A percentile compares a stretch with the other conserved stretches of the same genome.
Evolutionary conservation across 2,888 invertebrate species (phyloP).

Genomic region (Stenchaetothrips biformis): DNA sequence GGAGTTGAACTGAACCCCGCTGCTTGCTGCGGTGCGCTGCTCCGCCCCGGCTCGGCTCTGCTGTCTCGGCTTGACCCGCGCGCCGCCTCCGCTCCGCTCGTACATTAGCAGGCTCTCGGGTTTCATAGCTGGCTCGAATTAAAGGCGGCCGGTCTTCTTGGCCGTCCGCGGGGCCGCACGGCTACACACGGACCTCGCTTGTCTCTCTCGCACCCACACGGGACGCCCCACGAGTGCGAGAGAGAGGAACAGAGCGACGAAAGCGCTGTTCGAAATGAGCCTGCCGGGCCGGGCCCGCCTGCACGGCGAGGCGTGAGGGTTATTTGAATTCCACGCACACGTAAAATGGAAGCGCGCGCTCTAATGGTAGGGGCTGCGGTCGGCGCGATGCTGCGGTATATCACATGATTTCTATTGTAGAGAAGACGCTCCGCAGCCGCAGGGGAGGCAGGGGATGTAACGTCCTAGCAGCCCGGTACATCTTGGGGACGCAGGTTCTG

Average conservation of each 20-base stretch:
- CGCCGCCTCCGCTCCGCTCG: neutral
- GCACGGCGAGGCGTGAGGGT: neutral
- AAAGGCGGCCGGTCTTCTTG: too few relatives aligned
- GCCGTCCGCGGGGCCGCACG: too few relatives aligned
- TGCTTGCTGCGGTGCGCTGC: neutral
- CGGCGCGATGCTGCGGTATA: neutral
- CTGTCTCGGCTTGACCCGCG: neutral
- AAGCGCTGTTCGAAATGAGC: too few relatives aligned
- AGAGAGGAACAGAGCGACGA: neutral
- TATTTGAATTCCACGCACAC: constrained; percentile 20
- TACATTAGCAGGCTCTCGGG: neutral
- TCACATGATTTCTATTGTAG: neutral
- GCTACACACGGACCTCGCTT: too few relatives aligned
- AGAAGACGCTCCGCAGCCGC: too few relatives aligned
- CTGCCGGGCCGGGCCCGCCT: too few relatives aligned
- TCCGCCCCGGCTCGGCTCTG: neutral
- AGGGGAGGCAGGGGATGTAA: too few relatives aligned
- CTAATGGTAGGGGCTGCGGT: neutral
- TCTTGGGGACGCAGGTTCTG: too few relatives aligned
- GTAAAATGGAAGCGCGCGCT: neutral
- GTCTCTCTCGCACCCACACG: too few relatives aligned
- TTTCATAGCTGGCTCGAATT: neutral
- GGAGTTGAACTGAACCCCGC: neutral
- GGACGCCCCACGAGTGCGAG: neutral
- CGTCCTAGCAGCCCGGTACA: too few relatives aligned